These are phyloP conservation scores for Chloebia gouldiae DNA, from an alignment of 2,113 vertebrate species.

Conservation along the genomic window DNA sequence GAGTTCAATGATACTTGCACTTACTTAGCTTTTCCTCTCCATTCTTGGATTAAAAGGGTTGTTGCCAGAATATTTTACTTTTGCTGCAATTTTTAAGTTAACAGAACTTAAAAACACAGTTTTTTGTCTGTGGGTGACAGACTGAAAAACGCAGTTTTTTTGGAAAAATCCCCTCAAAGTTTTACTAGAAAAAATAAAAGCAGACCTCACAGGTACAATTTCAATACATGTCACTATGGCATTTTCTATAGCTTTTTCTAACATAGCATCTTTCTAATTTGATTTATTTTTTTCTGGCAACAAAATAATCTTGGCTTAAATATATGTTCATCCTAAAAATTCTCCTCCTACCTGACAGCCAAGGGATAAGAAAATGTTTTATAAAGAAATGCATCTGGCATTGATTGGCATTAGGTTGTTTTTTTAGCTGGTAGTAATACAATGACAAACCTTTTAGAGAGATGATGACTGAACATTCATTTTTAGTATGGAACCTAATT, in stretches of 20 bases:
- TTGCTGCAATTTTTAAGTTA: not conserved
- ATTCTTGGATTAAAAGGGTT: not conserved
- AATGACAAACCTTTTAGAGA: conserved; percentile 59
- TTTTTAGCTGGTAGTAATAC: not conserved
- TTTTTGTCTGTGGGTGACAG: no score
- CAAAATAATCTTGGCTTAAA: not conserved
- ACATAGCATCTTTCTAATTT: not conserved
- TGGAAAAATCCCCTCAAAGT: not conserved
- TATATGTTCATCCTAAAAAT: not conserved
- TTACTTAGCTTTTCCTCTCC: not conserved
- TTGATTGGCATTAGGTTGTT: not conserved
- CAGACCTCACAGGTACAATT: not conserved
- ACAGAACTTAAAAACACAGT: not conserved
- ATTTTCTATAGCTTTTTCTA: not conserved
- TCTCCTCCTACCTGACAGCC: not conserved
- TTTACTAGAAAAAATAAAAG: not conserved
- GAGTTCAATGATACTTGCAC: not conserved
- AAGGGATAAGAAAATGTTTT: conserved; percentile 14
- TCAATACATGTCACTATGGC: not conserved
- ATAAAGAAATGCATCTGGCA: conserved; percentile 17
- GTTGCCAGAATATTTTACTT: not conserved
- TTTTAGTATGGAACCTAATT: conserved; percentile 65
- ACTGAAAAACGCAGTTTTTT: not conserved
- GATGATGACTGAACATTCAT: conserved; percentile 64
- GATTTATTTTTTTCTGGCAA: not conserved